Evolutionary conservation across 37 sponge, comb jelly and placozoan species (phyloP).

Genomic region (Halisarca cf. caerulea): DNA sequence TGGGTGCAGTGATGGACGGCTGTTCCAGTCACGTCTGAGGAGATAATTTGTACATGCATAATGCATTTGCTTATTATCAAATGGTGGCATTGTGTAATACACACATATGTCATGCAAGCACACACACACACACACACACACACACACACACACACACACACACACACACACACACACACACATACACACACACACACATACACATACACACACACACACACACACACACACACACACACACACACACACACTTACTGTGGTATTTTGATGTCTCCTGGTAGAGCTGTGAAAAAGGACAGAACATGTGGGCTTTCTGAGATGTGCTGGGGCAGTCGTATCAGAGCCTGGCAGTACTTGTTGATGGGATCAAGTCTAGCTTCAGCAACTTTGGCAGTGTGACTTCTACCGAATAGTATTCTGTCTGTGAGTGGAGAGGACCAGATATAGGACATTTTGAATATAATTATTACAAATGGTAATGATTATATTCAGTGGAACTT

Average conservation of each 20-base stretch:
- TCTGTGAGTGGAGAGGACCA: slow-evolving; percentile 21
- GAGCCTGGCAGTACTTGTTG: slow-evolving; percentile 72
- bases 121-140: neutral
- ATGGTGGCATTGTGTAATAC: too few species aligned
- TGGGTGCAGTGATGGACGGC: slow-evolving; percentile 64
- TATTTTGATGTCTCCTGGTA: slow-evolving; percentile 54
- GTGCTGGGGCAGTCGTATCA: slow-evolving; percentile 57
- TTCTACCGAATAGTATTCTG: slow-evolving; percentile 74
- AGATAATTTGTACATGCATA: neutral
- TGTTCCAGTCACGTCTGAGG: slow-evolving; percentile 43
- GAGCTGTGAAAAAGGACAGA: slow-evolving; percentile 61
- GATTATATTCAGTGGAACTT: too few species aligned
- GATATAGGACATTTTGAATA: too few species aligned
- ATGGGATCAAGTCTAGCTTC: slow-evolving; percentile 78
- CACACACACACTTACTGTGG: slow-evolving; percentile 53
- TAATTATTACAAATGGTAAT: too few species aligned
- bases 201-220: slow-evolving; percentile 8
- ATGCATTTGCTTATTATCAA: too few species aligned
- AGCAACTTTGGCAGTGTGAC: slow-evolving; percentile 75
- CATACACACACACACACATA: slow-evolving; percentile 25
- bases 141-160: slow-evolving; percentile 15
- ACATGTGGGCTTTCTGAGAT: slow-evolving; percentile 67
- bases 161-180: slow-evolving; percentile 20
- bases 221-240: slow-evolving; percentile 5
- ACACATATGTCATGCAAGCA: too few species aligned